A percentile compares a stretch with the other conserved stretches of the same genome.
phyloP scores from a whole-genome alignment of 1,140 invertebrate species.

The Tetramorium simillimum region DNA sequence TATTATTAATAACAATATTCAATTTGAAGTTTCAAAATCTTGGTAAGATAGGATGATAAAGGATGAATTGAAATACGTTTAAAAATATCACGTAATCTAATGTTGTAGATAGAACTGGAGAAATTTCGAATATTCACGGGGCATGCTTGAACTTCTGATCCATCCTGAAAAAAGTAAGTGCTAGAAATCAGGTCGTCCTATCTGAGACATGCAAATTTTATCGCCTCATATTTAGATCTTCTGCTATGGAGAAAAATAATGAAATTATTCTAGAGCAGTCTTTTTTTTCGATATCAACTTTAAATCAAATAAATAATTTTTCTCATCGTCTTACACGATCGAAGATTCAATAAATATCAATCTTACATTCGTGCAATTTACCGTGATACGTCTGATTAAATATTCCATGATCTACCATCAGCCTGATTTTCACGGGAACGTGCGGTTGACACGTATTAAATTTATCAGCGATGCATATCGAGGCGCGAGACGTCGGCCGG shows the following conservation, averaged over 20 bases:
- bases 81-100: constrained; percentile 16
- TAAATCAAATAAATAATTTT: neutral
- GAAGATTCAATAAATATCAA: neutral
- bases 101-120: neutral
- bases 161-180: neutral
- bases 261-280: neutral
- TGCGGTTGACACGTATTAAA: constrained; percentile 55
- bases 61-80: neutral
- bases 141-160: neutral
- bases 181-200: neutral
- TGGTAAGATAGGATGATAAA: neutral
- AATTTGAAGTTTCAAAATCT: neutral
- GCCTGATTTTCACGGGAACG: constrained; percentile 39
- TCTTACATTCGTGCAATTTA: constrained; percentile 38
- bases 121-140: constrained; percentile 16
- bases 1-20: neutral
- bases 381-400: constrained; percentile 26
- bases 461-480: constrained; percentile 50
- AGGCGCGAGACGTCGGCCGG: constrained; percentile 22
- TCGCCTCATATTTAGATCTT: neutral
- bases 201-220: constrained; percentile 18
- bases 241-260: neutral
- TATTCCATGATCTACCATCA: constrained; percentile 42
- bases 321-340: neutral
- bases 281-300: neutral